A percentile compares a stretch with the other conserved stretches of the same genome.
Conservation (phyloP, 1,140 invertebrate species). For the Zelostemma sp. region DNA sequence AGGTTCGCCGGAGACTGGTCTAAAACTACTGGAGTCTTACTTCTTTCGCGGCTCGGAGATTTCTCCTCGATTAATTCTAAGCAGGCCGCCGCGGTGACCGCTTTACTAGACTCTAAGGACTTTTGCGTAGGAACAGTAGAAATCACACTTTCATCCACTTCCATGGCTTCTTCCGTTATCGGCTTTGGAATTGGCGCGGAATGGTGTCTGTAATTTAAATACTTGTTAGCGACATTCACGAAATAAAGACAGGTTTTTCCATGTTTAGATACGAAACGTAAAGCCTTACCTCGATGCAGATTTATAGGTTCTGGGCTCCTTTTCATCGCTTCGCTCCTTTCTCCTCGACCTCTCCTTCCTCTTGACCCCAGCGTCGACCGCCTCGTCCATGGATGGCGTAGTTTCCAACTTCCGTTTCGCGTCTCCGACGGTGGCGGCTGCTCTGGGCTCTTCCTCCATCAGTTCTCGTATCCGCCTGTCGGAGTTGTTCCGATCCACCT, state of each 20-base stretch:
- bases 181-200: constrained; percentile 59
- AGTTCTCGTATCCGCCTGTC: constrained; percentile 78
- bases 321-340: constrained; percentile 56
- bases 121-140: constrained; percentile 44
- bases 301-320: constrained; percentile 50
- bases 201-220: constrained; percentile 52
- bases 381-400: constrained; percentile 76
- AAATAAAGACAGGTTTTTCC: no score
- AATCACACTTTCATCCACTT: constrained; percentile 44
- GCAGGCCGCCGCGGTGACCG: constrained; percentile 36
- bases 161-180: constrained; percentile 60
- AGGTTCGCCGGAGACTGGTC: neutral
- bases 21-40: constrained; percentile 47
- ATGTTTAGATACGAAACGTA: no score
- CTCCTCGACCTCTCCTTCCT: constrained; percentile 73
- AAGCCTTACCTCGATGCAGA: constrained; percentile 49
- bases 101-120: constrained; percentile 46
- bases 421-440: constrained; percentile 59
- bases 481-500: constrained; percentile 72
- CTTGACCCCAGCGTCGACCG: constrained; percentile 68
- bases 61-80: constrained; percentile 54
- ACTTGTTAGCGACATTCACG: neutral
- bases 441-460: constrained; percentile 69
- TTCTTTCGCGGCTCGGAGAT: constrained; percentile 50
- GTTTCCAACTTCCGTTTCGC: constrained; percentile 80